Evolutionary conservation across 1,140 invertebrate genomes (phyloP), one percentile per base, ranked within the genome.

Genomic region (Calosoma granatense): DNA sequence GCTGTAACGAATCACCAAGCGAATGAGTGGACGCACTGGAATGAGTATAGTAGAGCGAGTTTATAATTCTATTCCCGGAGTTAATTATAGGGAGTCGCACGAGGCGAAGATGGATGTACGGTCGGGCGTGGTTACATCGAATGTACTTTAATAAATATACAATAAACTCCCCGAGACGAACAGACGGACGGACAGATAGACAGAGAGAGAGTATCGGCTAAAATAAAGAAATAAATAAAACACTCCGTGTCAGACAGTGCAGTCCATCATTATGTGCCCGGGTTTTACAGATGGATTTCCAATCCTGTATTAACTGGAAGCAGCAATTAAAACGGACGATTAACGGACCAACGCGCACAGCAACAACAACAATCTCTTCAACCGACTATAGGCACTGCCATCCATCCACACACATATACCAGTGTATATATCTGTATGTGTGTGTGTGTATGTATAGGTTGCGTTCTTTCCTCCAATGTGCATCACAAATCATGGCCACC

Each of bases 111-210:
- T 47, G 41, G 41, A 47, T 47, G 41, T 47, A 6, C 41, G 15
- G 6, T 17, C 41, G 15, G 41, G 41, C 41, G 41, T 47, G 41
- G 41, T 47, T 47, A 9, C 41, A 6, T 11, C 15, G 6, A 47
- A 47, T 47, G 41, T 47, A 47, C 41, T 47, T 17, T 47, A 47
- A 47, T 47, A 47, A 47, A 47, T 47, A 47, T 47, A 47, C 41
- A 47, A 47, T 47, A 47, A 11, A 47, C 3, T 36, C 26, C 6
- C 26, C n/a, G n/a, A n/a, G n/a, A n/a, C n/a, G n/a, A n/a, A n/a
- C n/a, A n/a, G 15, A 11, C 15, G 41, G 9, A 9, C 15, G 15
- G 17, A 47, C 14, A 30, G 6, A 30, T 30, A 30, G 6, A 30
- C 26, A 30, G 4, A 6, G 26, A 6, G n/a, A n/a, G n/a, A n/a